phyloP scores from a whole-genome alignment of 2,888 invertebrate genomes.

The Autographa pulchrina region DNA sequence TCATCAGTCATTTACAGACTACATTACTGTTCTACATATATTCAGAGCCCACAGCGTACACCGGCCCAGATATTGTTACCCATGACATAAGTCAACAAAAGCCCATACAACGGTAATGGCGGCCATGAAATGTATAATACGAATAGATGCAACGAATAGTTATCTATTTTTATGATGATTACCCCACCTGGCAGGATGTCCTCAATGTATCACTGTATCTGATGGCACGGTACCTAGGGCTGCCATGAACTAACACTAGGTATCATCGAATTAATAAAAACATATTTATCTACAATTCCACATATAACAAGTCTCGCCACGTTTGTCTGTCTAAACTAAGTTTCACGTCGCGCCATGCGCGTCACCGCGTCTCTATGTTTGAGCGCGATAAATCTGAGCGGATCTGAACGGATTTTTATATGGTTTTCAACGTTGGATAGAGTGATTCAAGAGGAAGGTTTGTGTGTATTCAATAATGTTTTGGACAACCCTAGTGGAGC shows the following conservation, averaged over 20 bases:
- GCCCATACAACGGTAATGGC: conserved; percentile 22
- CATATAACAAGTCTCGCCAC: too few species aligned
- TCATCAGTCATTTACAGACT: not conserved
- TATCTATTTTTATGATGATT: conserved; percentile 64
- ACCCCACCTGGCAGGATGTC: conserved; percentile 74
- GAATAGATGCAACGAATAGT: conserved; percentile 51
- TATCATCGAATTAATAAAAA: too few species aligned
- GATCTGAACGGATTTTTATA: too few species aligned
- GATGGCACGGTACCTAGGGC: conserved; percentile 61
- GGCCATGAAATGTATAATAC: conserved; percentile 59
- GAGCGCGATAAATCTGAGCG: too few species aligned
- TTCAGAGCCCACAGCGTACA: conserved; percentile 3
- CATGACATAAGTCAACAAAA: conserved; percentile 43
- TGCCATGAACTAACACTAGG: conserved; percentile 21
- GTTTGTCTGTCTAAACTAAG: too few species aligned
- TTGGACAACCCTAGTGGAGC: too few species aligned
- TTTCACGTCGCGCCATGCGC: too few species aligned
- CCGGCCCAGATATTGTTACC: conserved; percentile 40
- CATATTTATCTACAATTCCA: too few species aligned
- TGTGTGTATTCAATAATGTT: too few species aligned
- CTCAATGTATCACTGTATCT: conserved; percentile 66
- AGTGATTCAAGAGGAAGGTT: too few species aligned
- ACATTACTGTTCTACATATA: not conserved
- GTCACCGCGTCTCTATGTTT: too few species aligned
- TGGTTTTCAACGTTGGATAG: too few species aligned